These are phyloP conservation scores for Mesocricetus auratus DNA, from an alignment of 2,113 vertebrate species.

Conservation along the genomic window DNA sequence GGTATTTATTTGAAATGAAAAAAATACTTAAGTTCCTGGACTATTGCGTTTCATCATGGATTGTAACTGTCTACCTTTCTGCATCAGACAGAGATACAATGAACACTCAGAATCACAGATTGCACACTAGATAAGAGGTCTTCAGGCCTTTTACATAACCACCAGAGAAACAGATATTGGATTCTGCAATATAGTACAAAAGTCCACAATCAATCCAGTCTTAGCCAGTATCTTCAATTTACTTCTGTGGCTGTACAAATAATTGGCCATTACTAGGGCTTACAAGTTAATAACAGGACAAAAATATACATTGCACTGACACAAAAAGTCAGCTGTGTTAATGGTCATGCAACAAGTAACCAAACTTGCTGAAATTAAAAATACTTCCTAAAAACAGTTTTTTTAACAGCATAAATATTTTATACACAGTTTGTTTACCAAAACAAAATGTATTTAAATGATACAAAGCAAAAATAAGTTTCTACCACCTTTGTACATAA, in stretches of 20 bases:
- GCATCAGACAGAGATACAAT: constrained; percentile 98
- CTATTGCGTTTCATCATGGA: constrained; percentile 98
- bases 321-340: constrained; percentile 99
- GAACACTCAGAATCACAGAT: constrained; percentile 99
- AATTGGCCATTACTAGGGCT: constrained; percentile 90
- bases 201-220: constrained; percentile 92
- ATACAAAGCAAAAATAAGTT: constrained; percentile 92
- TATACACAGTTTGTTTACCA: constrained; percentile 96
- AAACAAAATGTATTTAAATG: constrained; percentile 94
- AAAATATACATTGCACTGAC: constrained; percentile 98
- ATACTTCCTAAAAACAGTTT: constrained; percentile 95
- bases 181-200: constrained; percentile 94
- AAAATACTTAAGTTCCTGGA: constrained; percentile 96
- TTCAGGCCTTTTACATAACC: constrained; percentile 96
- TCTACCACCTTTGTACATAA: constrained; percentile 93
- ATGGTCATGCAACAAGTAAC: constrained; percentile 99
- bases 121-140: constrained; percentile 97
- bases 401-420: constrained; percentile 99
- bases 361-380: constrained; percentile 99
- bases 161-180: constrained; percentile 91
- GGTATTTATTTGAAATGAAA: constrained; percentile 98
- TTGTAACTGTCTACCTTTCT: constrained; percentile 94
- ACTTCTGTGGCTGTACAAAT: constrained; percentile 94
- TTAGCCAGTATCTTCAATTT: constrained; percentile 90
- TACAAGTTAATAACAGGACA: constrained; percentile 93